Conservation (phyloP, 2,797 vertebrate species). For the Coracias cyanogaster region DNA sequence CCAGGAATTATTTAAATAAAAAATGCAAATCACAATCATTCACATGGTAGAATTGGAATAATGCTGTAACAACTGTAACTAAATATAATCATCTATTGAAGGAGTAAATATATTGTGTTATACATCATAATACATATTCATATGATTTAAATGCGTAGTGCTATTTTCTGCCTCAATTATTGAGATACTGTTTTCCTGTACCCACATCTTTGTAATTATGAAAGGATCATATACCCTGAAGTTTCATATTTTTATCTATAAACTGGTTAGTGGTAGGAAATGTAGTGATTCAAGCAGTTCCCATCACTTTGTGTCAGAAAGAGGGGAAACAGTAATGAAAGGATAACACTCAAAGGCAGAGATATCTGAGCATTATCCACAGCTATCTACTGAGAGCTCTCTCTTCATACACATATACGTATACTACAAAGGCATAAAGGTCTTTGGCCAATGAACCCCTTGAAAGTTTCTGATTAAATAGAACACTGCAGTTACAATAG, state of each 20-base stretch:
- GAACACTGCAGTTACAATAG: neutral
- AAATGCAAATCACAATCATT: neutral
- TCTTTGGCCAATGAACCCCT: neutral
- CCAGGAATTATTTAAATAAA: conserved; percentile 21
- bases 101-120: conserved; percentile 19
- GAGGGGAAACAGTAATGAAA: neutral
- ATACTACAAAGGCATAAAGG: neutral
- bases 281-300: neutral
- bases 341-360: neutral
- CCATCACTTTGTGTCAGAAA: neutral
- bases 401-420: neutral
- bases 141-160: neutral
- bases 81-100: neutral
- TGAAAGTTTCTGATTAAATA: neutral
- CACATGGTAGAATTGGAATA: neutral
- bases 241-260: neutral
- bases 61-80: neutral
- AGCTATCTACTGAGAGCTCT: neutral
- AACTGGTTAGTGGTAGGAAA: neutral
- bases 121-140: conserved; percentile 3
- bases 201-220: neutral
- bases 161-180: neutral
- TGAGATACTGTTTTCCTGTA: neutral
- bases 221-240: neutral
- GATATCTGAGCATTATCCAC: neutral